phyloP scores from a whole-genome alignment of 1,140 invertebrate species.

The Berghia stephanieae region DNA sequence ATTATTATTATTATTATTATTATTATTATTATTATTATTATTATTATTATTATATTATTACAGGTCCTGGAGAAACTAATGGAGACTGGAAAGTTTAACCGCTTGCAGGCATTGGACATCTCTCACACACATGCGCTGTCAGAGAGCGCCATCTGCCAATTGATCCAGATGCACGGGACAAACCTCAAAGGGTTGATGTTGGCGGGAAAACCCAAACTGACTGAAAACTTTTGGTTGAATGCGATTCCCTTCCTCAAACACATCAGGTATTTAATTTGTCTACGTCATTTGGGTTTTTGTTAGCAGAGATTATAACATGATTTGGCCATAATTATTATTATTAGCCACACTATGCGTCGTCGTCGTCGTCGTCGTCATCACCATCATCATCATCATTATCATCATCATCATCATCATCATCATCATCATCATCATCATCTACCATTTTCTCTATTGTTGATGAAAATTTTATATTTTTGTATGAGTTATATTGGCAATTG shows the following conservation, averaged over 20 bases:
- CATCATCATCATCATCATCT: constrained; percentile 2
- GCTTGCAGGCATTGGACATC: constrained; percentile 88
- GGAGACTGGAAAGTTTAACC: constrained; percentile 85
- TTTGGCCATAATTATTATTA: too few species aligned
- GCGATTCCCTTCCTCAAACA: constrained; percentile 89
- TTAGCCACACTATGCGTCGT: too few species aligned
- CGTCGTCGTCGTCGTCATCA: too few species aligned
- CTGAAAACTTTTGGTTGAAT: constrained; percentile 95
- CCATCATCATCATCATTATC: neutral
- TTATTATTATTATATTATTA: constrained; percentile 31
- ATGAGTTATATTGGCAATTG: too few species aligned
- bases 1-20: too few species aligned
- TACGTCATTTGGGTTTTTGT: too few species aligned
- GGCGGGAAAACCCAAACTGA: constrained; percentile 96
- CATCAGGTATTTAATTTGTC: constrained; percentile 71
- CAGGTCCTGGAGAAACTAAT: constrained; percentile 87
- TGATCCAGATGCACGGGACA: constrained; percentile 86
- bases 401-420: constrained; percentile 2
- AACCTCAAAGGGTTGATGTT: constrained; percentile 88
- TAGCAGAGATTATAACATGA: too few species aligned
- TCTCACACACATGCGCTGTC: constrained; percentile 94
- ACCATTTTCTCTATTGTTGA: too few species aligned
- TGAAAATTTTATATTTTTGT: too few species aligned
- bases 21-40: neutral
- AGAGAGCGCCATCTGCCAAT: constrained; percentile 91